A percentile compares a stretch with the other conserved stretches of the same genome.
These are phyloP conservation scores for Poeciliopsis retropinna DNA, from an alignment of 2,113 vertebrate species.

Conservation along the genomic window DNA sequence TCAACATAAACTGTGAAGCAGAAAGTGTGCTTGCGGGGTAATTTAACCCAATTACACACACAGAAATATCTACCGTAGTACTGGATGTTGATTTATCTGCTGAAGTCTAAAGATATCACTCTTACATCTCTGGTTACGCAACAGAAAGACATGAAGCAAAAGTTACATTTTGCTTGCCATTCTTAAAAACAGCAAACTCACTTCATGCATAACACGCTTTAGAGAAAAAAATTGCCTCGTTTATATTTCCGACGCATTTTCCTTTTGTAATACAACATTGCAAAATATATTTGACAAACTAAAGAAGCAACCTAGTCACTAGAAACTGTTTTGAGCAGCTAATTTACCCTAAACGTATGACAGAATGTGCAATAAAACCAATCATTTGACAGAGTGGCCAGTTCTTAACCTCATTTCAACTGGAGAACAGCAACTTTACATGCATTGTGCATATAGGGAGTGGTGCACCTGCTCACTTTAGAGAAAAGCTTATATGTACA, in stretches of 20 bases:
- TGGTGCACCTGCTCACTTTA: conserved; percentile 52
- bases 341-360: conserved; percentile 19
- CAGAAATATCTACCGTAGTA: background rate
- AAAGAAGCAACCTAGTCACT: background rate
- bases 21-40: conserved; percentile 15
- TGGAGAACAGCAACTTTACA: conserved; percentile 19
- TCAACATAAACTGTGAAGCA: conserved; percentile 21
- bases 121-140: background rate
- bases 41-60: conserved; percentile 22
- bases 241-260: background rate
- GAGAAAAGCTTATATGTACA: conserved; percentile 43
- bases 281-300: too few relatives aligned
- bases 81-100: background rate
- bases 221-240: background rate
- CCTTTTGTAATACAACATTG: too few relatives aligned
- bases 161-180: background rate
- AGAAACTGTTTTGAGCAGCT: background rate
- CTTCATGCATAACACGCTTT: too few relatives aligned
- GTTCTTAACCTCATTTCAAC: conserved; percentile 6
- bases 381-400: background rate
- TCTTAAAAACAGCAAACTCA: background rate
- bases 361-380: conserved; percentile 8
- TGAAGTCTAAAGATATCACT: background rate
- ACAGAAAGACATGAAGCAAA: background rate
- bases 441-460: conserved; percentile 46